Conservation (phyloP, 2,888 invertebrate genomes). For the Lochmaea crataegi region DNA sequence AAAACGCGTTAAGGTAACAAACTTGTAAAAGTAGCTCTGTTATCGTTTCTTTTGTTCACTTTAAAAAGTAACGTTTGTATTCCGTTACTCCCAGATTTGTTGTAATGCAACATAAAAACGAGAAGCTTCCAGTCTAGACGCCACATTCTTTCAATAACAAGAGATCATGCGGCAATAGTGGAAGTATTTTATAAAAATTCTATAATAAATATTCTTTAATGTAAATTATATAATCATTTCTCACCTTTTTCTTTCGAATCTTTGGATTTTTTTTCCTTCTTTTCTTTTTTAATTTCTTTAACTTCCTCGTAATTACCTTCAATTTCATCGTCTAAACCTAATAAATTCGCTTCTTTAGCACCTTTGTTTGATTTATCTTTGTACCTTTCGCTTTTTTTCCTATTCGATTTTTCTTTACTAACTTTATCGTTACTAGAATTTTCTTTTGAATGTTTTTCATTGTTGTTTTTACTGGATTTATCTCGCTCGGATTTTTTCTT, state of each 20-base stretch:
- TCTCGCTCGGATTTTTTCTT: constrained; percentile 60
- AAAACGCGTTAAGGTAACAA: no score
- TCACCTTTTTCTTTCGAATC: constrained; percentile 51
- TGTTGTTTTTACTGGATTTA: constrained; percentile 56
- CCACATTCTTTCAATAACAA: no score
- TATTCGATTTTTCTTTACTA: constrained; percentile 56
- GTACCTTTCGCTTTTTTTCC: constrained; percentile 59
- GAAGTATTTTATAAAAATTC: no score
- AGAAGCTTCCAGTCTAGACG: no score
- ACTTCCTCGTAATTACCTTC: constrained; percentile 58
- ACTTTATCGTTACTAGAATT: constrained; percentile 25
- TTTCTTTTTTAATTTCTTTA: constrained; percentile 54
- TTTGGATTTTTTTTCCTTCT: constrained; percentile 56
- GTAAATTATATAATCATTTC: no score
- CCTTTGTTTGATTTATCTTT: constrained; percentile 36
- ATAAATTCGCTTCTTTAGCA: constrained; percentile 51
- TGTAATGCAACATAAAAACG: no score
- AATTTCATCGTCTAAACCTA: constrained; percentile 62
- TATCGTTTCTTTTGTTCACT: no score
- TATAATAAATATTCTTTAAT: no score
- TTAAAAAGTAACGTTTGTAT: no score
- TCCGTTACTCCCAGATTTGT: no score
- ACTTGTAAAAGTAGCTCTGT: no score
- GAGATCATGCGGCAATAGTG: no score
- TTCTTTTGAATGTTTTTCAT: constrained; percentile 47